Percentiles rank a stretch among this genome's conserved stretches.
Evolutionary conservation across 2,888 invertebrate species (phyloP).

Genomic region (Lacanobia wlatinum): DNA sequence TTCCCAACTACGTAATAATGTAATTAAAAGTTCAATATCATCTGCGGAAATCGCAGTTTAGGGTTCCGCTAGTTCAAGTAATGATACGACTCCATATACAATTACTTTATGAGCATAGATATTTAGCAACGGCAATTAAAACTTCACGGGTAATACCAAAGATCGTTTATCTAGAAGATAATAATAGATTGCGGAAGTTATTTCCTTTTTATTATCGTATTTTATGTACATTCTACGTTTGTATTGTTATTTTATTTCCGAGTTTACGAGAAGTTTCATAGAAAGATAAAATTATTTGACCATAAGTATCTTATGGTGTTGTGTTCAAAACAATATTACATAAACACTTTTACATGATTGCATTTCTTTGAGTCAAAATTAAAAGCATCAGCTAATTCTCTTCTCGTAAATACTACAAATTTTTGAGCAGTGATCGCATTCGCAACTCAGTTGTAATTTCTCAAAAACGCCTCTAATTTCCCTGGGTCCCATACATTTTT

Average conservation of each 20-base stretch:
- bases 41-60: conserved; percentile 36
- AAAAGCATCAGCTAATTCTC: not conserved
- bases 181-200: conserved; percentile 41
- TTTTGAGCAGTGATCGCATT: too few relatives aligned
- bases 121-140: conserved; percentile 50
- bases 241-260: conserved; percentile 34
- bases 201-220: conserved; percentile 41
- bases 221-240: conserved; percentile 29
- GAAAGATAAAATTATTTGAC: not conserved
- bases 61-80: conserved; percentile 25
- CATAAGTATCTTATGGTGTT: not conserved
- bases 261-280: not conserved
- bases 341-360: not conserved
- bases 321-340: not conserved
- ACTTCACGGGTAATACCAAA: conserved; percentile 28
- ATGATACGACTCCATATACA: conserved; percentile 18
- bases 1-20: conserved; percentile 34
- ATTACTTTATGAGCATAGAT: conserved; percentile 20
- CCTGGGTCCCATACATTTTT: too few relatives aligned
- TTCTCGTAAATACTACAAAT: too few relatives aligned
- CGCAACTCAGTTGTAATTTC: too few relatives aligned
- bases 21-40: conserved; percentile 17
- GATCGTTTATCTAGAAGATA: conserved; percentile 44
- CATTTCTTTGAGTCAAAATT: not conserved
- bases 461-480: too few relatives aligned